These are phyloP conservation scores for Planiliza haematocheilus DNA, from an alignment of 2,113 vertebrate genomes.

Conservation along the genomic window DNA sequence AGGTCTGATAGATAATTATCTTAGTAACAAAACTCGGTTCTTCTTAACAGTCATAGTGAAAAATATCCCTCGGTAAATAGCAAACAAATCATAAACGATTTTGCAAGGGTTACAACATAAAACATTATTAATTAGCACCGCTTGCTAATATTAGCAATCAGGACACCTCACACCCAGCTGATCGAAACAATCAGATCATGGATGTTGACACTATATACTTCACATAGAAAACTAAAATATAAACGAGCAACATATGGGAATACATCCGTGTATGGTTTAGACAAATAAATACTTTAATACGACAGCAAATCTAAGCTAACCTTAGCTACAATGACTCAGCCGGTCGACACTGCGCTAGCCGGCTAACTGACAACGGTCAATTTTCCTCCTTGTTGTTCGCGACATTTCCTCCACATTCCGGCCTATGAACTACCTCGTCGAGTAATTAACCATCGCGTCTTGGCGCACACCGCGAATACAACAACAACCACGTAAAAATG, in stretches of 20 bases:
- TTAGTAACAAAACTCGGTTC: neutral
- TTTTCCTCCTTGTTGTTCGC: neutral
- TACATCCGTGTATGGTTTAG: neutral
- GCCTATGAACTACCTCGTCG: accelerated
- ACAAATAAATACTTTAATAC: neutral
- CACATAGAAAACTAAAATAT: neutral
- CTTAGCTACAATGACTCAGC: slow-evolving; percentile 79
- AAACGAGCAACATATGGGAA: neutral
- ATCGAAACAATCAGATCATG: neutral
- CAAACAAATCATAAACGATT: neutral
- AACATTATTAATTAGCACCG: slow-evolving; percentile 41
- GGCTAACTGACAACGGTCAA: slow-evolving; percentile 10
- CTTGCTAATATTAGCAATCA: slow-evolving; percentile 52
- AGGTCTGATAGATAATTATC: neutral
- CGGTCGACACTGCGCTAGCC: slow-evolving; percentile 44
- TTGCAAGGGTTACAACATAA: neutral
- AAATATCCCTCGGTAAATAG: accelerated
- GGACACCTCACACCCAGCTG: neutral
- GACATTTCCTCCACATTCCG: neutral
- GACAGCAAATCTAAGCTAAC: slow-evolving; percentile 4
- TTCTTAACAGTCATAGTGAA: neutral
- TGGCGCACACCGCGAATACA: neutral
- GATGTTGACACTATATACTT: neutral
- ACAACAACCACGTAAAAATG: neutral
- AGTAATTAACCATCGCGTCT: neutral